Percentiles rank a stretch among this genome's conserved stretches.
Conservation (phyloP, 1,140 invertebrate genomes). For the Ridgeia piscesae region DNA sequence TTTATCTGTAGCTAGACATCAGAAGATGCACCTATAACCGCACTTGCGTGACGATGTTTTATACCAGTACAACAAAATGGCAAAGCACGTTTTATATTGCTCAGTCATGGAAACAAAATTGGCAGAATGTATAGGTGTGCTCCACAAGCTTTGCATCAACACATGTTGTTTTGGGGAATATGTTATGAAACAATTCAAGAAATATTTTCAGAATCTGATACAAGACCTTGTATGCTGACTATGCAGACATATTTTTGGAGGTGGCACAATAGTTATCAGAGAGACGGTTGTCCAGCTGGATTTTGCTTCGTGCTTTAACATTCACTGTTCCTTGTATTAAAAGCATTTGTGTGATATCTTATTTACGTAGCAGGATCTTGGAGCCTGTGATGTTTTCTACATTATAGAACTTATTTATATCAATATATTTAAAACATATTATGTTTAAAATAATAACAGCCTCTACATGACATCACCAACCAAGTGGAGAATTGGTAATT, state of each 20-base stretch:
- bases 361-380: neutral
- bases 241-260: too few relatives aligned
- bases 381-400: neutral
- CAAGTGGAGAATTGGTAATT: neutral
- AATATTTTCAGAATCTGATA: too few relatives aligned
- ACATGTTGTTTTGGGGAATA: neutral
- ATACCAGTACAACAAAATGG: too few relatives aligned
- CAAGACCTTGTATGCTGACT: too few relatives aligned
- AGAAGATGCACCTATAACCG: too few relatives aligned
- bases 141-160: neutral
- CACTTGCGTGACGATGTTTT: too few relatives aligned
- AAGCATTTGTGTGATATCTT: neutral
- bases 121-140: neutral
- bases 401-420: neutral
- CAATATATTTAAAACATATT: neutral
- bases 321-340: neutral
- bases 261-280: neutral
- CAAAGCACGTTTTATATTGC: too few relatives aligned
- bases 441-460: neutral
- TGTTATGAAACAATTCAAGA: neutral
- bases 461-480: neutral
- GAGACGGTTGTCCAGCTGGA: neutral
- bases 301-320: neutral
- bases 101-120: too few relatives aligned
- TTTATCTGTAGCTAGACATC: too few relatives aligned